Evolutionary conservation across 2,888 invertebrate genomes (phyloP).

Genomic region (Schrankia costaestrigalis): DNA sequence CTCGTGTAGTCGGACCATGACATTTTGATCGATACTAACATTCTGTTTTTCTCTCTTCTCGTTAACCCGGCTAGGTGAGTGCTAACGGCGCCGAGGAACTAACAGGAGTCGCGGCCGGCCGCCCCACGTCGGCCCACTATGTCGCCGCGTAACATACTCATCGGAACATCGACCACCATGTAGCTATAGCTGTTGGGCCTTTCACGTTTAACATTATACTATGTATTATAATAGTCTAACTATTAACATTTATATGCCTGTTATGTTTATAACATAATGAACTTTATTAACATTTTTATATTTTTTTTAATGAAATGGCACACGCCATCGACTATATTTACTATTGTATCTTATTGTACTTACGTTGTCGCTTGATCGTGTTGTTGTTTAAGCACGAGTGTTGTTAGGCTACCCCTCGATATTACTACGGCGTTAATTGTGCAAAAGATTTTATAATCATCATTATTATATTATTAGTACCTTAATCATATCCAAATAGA

Average conservation of each 20-base stretch:
- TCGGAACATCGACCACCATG: constrained; percentile 79
- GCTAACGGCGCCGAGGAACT: constrained; percentile 84
- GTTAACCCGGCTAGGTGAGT: constrained; percentile 89
- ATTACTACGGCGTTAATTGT: constrained; percentile 59
- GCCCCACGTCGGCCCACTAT: constrained; percentile 50
- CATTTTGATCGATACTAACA: constrained; percentile 83
- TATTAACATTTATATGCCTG: constrained; percentile 81
- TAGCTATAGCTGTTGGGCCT: constrained; percentile 80
- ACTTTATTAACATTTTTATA: constrained; percentile 74
- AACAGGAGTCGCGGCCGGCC: constrained; percentile 70
- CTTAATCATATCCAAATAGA: constrained; percentile 30
- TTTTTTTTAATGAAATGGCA: constrained; percentile 65
- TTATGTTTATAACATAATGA: constrained; percentile 80
- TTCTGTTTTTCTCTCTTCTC: constrained; percentile 86
- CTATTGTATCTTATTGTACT: constrained; percentile 69
- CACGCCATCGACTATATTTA: constrained; percentile 81
- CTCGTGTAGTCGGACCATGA: constrained; percentile 74
- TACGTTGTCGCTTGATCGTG: constrained; percentile 76
- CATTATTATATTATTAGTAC: constrained; percentile 17
- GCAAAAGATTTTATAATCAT: constrained; percentile 16
- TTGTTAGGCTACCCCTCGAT: constrained; percentile 65
- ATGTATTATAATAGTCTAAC: constrained; percentile 81
- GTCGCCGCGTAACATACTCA: constrained; percentile 74
- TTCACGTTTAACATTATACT: constrained; percentile 78
- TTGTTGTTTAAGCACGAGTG: constrained; percentile 74